These are phyloP conservation scores for Pelvicachromis taeniatus DNA, from an alignment of 2,113 vertebrate genomes.

Conservation along the genomic window DNA sequence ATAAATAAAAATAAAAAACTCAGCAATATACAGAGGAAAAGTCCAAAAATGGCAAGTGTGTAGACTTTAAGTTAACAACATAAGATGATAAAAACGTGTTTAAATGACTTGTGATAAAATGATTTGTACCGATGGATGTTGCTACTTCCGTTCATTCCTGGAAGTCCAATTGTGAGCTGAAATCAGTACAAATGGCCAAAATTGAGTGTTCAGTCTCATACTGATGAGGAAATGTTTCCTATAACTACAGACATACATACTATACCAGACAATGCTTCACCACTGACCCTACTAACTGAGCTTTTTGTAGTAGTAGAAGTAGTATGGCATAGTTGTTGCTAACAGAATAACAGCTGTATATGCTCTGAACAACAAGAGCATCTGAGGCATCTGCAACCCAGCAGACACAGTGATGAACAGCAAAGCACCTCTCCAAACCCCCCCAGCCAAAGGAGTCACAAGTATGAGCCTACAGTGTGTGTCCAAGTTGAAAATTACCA, in stretches of 20 bases:
- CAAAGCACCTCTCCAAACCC: constrained; percentile 10
- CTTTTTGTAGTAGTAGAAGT: not conserved
- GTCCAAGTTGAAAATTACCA: constrained; percentile 11
- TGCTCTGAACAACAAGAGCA: constrained; percentile 4
- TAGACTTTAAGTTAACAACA: too few relatives aligned
- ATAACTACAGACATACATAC: not conserved
- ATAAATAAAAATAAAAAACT: rapidly evolving
- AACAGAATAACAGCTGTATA: not conserved
- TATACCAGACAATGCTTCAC: not conserved
- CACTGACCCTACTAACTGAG: not conserved
- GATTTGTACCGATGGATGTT: not conserved
- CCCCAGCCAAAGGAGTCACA: not conserved
- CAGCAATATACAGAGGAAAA: not conserved
- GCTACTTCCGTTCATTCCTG: not conserved
- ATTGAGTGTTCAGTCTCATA: not conserved
- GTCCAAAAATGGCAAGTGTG: not conserved
- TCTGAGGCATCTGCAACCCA: not conserved
- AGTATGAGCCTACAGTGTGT: constrained; percentile 36
- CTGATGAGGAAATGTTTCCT: not conserved
- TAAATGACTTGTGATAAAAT: not conserved
- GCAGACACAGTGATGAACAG: constrained; percentile 33
- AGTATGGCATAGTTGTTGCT: not conserved
- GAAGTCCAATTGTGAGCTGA: not conserved
- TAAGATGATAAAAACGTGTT: not conserved
- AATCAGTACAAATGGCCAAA: not conserved